Percentiles rank a stretch among this genome's conserved stretches.
Evolutionary conservation across 2,797 vertebrate genomes (phyloP).

Genomic region (Discoglossus pictus): DNA sequence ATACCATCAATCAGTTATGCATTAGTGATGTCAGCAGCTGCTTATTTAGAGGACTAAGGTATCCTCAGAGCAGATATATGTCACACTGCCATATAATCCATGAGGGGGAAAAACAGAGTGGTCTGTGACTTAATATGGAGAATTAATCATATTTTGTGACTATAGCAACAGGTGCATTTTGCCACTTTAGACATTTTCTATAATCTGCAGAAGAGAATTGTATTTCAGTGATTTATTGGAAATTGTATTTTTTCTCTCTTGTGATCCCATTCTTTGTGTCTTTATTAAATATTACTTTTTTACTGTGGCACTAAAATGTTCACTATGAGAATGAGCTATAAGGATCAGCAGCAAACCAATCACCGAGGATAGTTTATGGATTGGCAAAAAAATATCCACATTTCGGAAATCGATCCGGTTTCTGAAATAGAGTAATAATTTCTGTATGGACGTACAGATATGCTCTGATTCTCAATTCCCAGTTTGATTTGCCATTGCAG

Average conservation of each 20-base stretch:
- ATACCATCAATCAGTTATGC: slow-evolving; percentile 25
- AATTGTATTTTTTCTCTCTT: slow-evolving; percentile 11
- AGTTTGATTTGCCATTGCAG: too few species aligned
- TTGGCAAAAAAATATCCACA: too few species aligned
- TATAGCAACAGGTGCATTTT: not conserved
- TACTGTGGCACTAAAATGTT: too few species aligned
- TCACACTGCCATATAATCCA: slow-evolving; percentile 30
- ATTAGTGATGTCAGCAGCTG: slow-evolving; percentile 29
- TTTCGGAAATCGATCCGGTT: too few species aligned
- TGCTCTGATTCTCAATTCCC: too few species aligned
- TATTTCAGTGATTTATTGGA: slow-evolving; percentile 24
- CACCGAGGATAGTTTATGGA: too few species aligned
- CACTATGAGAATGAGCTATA: too few species aligned
- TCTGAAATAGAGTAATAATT: too few species aligned
- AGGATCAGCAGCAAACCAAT: too few species aligned
- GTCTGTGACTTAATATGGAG: slow-evolving; percentile 27
- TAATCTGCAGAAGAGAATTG: slow-evolving; percentile 11
- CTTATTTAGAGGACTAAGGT: slow-evolving; percentile 10
- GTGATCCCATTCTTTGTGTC: slow-evolving; percentile 5
- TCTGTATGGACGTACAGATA: too few species aligned
- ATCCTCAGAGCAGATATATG: slow-evolving; percentile 22
- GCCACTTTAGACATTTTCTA: too few species aligned
- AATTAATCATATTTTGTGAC: slow-evolving; percentile 37
- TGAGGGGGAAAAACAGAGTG: slow-evolving; percentile 28
- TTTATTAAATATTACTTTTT: not conserved